phyloP scores from a whole-genome alignment of 2,113 vertebrate genomes.

The Oryzias curvinotus region DNA sequence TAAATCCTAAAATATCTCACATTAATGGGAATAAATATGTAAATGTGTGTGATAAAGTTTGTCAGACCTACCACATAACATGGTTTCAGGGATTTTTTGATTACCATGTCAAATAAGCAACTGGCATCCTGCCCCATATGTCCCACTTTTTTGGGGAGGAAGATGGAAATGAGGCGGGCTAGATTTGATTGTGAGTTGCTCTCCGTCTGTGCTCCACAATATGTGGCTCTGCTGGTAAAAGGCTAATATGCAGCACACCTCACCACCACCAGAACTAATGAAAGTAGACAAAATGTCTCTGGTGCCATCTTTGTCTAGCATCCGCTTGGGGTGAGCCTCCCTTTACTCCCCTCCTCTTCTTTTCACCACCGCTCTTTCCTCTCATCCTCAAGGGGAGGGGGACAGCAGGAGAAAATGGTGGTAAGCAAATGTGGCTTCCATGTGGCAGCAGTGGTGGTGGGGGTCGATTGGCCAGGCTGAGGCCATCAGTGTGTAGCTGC shows the following conservation, averaged over 20 bases:
- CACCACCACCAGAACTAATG: conserved; percentile 76
- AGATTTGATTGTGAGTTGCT: conserved; percentile 66
- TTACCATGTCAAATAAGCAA: conserved; percentile 80
- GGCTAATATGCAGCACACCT: conserved; percentile 73
- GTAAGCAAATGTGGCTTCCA: conserved; percentile 71
- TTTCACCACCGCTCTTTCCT: conserved; percentile 52
- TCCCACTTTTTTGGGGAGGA: conserved; percentile 55
- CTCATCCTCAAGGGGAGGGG: conserved; percentile 52
- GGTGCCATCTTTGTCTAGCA: conserved; percentile 76
- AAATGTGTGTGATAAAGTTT: conserved; percentile 63
- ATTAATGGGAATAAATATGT: conserved; percentile 43
- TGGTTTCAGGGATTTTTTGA: conserved; percentile 67
- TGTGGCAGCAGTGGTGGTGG: conserved; percentile 60
- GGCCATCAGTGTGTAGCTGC: conserved; percentile 57
- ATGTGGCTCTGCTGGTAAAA: conserved; percentile 61
- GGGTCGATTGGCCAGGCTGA: conserved; percentile 45
- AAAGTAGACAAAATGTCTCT: conserved; percentile 79
- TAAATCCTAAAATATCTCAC: conserved; percentile 43
- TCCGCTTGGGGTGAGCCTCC: conserved; percentile 68
- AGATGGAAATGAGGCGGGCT: conserved; percentile 68
- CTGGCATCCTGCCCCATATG: conserved; percentile 73
- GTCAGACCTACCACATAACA: conserved; percentile 68
- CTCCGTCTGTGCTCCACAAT: conserved; percentile 63
- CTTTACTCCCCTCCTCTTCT: conserved; percentile 54
- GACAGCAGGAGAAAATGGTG: conserved; percentile 71